Evolutionary conservation across 2,888 invertebrate genomes (phyloP), one percentile per base, ranked within the genome.

Genomic region (Andrena fulva): DNA sequence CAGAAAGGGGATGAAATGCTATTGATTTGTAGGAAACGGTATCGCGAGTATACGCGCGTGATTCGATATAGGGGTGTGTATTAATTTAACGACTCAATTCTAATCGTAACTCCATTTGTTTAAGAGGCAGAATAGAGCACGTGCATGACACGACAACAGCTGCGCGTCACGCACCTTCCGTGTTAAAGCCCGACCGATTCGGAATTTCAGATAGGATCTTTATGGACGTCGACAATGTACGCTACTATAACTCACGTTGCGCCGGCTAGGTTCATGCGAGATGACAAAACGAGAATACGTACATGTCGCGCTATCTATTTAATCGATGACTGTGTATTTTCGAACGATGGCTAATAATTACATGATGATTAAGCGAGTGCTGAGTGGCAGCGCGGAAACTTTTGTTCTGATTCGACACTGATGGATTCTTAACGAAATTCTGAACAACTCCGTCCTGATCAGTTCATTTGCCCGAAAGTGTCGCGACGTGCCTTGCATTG

Each of bases 141-240:
- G 71, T 68, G 33, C 29, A 68, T 68, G 33, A 71, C 31, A 35
- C 56, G 69, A 70, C 29, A 64, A 69, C 69, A 64, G 62, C 59
- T 67, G 16, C 31, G 24, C 50, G 48, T 69, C 75, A 27, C 68
- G 29, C 48, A 29, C 56, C 56, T 52, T 70, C 48, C 56, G 59
- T 33, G 50, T 20, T 54, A 71, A 76, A 76, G 12, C 29, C 59
- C 59, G 56, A n/a, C 24, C 60, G 33, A 69, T 78, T 71, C 54
- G 74, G 70, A 77, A 80, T 71, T 68, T 50, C 71, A 71, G 82
- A 85, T 85, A 72, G 62, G 31, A 80, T 85, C 85, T 85, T 85
- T 82, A 85, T 82, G 80, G 70, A 24, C 20, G 70, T 64, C 78
- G 78, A 59, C 67, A 69, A 66, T 67, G 72, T 20, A 5, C n/a